These are phyloP conservation scores for Reticulitermes speratus DNA, from an alignment of 1,140 invertebrate species.

Conservation along the genomic window DNA sequence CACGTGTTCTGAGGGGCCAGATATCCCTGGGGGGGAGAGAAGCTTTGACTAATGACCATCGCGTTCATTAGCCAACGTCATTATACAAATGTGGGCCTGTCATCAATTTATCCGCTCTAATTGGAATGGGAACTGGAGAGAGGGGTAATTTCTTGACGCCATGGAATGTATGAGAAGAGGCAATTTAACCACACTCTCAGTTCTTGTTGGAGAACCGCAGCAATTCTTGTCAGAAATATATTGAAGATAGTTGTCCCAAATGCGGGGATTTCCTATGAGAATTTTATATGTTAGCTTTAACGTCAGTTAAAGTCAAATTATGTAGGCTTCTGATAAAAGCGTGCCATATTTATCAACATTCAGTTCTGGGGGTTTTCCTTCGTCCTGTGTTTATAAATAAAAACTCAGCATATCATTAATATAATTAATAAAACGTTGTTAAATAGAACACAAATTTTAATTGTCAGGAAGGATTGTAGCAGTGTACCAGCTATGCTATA, in stretches of 20 bases:
- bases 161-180: neutral
- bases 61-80: constrained; percentile 22
- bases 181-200: neutral
- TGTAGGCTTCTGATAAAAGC: too few species aligned
- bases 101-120: constrained; percentile 21
- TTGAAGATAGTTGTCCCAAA: neutral
- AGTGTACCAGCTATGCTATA: too few species aligned
- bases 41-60: constrained; percentile 23
- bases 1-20: constrained; percentile 19
- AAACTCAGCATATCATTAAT: too few species aligned
- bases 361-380: too few species aligned
- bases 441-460: too few species aligned
- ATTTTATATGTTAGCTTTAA: too few species aligned
- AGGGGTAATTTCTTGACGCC: neutral
- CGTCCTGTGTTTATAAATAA: too few species aligned
- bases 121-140: neutral
- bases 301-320: too few species aligned
- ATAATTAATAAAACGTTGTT: too few species aligned
- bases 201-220: neutral
- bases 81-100: constrained; percentile 20
- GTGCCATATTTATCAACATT: too few species aligned
- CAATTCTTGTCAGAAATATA: neutral
- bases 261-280: too few species aligned
- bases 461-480: too few species aligned
- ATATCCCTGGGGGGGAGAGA: neutral